Evolutionary conservation across 1,140 invertebrate genomes (phyloP), one percentile per base, ranked within the genome.

Genomic region (Drosophila elegans): DNA sequence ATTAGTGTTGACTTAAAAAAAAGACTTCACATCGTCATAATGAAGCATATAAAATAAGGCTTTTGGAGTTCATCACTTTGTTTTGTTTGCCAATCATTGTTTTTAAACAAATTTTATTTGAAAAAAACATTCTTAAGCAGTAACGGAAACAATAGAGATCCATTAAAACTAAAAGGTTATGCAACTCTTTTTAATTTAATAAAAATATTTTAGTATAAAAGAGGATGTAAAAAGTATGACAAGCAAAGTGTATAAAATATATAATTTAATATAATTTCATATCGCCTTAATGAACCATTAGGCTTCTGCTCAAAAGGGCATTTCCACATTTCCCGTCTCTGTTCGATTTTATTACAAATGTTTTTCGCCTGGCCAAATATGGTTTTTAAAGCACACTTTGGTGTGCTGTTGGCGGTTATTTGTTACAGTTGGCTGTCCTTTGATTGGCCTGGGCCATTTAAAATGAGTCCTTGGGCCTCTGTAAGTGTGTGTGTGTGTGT

Each of bases 391-490:
- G 78, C 78, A 63, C 56, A 77, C 61, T 82, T 67, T 62, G 59
- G 64, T 44, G 72, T 60, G 78, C 64, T 75, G 53, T 51, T 57
- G 60, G 56, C 54, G 60, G 51, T 77, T 82, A 73, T 82, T 81
- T 81, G 79, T 63, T 51, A 78, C 79, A 82, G 74, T 82, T 78
- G 76, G 57, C 25, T 64, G 61, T 68, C 12, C 46, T 82, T 83
- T 82, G 80, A 82, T 82, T 82, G 74, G 62, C 41, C 69, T 60
- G 79, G 59, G 45, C 68, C 79, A 74, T 69, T 82, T 64, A 79
- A 72, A 80, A 57, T 29, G 48, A 60, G 72, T 61, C 27, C 77
- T 61, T 48, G 59, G 52, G 36, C 27, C 27, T 55, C 10, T 44
- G 13, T 32, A 5, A 6, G 29, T 7, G 1, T 55, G n/a, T 44